Conservation (phyloP, 2,113 vertebrate genomes). For the Vulpes lagopus region DNA sequence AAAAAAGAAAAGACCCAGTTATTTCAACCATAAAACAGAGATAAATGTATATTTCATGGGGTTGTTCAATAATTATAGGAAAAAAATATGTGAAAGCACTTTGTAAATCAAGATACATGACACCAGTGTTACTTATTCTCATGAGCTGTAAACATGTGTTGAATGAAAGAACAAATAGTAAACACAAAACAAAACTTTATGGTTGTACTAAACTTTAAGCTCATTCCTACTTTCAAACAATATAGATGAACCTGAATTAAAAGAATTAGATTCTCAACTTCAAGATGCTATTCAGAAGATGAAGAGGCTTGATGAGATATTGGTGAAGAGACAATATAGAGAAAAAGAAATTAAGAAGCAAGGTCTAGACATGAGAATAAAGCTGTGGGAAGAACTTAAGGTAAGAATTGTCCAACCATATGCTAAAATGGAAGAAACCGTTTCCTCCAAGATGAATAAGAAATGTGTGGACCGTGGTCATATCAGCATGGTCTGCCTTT, state of each 20-base stretch:
- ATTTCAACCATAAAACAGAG: neutral
- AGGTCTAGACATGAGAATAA: constrained; percentile 89
- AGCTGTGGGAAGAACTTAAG: constrained; percentile 92
- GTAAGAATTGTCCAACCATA: constrained; percentile 80
- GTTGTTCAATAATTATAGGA: neutral
- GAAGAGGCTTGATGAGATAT: constrained; percentile 91
- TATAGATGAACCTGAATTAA: constrained; percentile 77
- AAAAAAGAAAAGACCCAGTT: neutral
- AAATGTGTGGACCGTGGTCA: neutral
- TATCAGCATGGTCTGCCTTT: neutral
- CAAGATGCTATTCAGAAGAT: constrained; percentile 91
- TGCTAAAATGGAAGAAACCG: neutral
- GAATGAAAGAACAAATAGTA: constrained; percentile 23
- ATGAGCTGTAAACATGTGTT: neutral
- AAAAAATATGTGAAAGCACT: neutral
- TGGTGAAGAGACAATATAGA: constrained; percentile 85
- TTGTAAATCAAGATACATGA: neutral
- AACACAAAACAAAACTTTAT: constrained; percentile 11
- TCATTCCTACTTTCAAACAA: constrained; percentile 53
- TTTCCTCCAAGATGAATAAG: neutral
- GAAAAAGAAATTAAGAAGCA: constrained; percentile 91
- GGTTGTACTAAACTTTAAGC: constrained; percentile 25
- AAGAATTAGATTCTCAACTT: constrained; percentile 84
- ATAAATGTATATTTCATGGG: neutral
- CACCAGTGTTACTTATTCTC: neutral